Conservation (phyloP, 1,140 invertebrate genomes). For the Conus betulinus region DNA sequence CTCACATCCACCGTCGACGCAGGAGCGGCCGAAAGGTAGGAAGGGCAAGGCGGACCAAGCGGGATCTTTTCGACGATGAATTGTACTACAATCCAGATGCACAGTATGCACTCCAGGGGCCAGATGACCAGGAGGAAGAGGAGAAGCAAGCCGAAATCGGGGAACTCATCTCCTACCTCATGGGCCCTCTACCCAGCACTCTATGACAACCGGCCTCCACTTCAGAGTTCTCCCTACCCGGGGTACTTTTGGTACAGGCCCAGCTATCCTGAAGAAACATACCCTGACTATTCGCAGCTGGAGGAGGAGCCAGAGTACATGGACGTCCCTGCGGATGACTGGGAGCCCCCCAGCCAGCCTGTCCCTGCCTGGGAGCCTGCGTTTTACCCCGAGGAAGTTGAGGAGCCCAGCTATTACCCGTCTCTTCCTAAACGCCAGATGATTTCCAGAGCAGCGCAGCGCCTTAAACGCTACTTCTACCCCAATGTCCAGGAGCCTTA, state of each 20-base stretch:
- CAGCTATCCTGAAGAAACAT: slow-evolving; percentile 11
- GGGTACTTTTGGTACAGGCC: slow-evolving; percentile 12
- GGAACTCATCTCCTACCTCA: slow-evolving; percentile 19
- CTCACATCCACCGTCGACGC: not conserved
- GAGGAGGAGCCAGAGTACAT: slow-evolving; percentile 1
- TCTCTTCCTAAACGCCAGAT: slow-evolving; percentile 50
- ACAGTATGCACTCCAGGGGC: not conserved
- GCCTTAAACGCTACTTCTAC: slow-evolving; percentile 57
- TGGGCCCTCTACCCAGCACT: slow-evolving; percentile 33
- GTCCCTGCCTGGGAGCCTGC: slow-evolving; percentile 5
- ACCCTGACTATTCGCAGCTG: not conserved
- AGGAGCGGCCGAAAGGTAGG: not conserved
- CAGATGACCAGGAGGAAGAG: slow-evolving; percentile 26
- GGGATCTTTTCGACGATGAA: slow-evolving; percentile 42
- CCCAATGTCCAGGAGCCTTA: slow-evolving; percentile 58
- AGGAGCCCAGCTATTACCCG: slow-evolving; percentile 27
- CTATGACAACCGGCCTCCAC: slow-evolving; percentile 1
- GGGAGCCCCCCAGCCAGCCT: not conserved
- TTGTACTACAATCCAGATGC: slow-evolving; percentile 30
- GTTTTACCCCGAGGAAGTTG: slow-evolving; percentile 24
- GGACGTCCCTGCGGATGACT: not conserved
- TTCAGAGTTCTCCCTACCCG: not conserved
- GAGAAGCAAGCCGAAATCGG: slow-evolving; percentile 17
- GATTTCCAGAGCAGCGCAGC: slow-evolving; percentile 46
- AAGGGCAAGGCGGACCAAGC: slow-evolving; percentile 44